Percentiles rank a stretch among this genome's conserved stretches.
Evolutionary conservation across 2,113 vertebrate genomes (phyloP).

Genomic region (Myrmecobius fasciatus): DNA sequence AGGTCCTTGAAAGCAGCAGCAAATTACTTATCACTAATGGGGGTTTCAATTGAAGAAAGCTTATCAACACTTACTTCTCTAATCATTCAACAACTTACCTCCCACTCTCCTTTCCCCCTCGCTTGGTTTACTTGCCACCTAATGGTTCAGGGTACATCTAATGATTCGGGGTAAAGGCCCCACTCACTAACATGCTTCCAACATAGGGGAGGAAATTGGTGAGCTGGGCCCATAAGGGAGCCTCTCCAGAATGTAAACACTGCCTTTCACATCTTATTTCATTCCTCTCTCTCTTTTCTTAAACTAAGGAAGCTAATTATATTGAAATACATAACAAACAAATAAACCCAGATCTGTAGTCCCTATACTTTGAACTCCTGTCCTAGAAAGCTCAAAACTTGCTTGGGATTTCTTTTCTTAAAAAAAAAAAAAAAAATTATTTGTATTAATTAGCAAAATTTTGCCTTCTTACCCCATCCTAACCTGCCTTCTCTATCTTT

Average conservation of each 20-base stretch:
- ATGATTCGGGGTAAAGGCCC: no score
- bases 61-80: neutral
- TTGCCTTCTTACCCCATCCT: no score
- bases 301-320: neutral
- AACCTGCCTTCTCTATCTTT: no score
- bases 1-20: slow-evolving; percentile 7
- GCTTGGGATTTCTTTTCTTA: no score
- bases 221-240: neutral
- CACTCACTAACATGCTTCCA: no score
- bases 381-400: no score
- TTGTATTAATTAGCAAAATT: no score
- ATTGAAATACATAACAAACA: neutral
- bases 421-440: no score
- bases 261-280: neutral
- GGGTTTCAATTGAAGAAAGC: slow-evolving; percentile 12
- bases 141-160: neutral
- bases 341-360: neutral
- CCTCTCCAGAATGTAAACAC: neutral
- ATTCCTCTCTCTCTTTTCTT: neutral
- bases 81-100: neutral
- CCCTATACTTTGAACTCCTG: neutral
- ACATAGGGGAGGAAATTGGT: neutral
- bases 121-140: neutral
- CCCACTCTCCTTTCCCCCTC: neutral
- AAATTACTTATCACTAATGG: slow-evolving; percentile 20